Conservation (phyloP, 2,888 invertebrate genomes). For the Chesias legatella region DNA sequence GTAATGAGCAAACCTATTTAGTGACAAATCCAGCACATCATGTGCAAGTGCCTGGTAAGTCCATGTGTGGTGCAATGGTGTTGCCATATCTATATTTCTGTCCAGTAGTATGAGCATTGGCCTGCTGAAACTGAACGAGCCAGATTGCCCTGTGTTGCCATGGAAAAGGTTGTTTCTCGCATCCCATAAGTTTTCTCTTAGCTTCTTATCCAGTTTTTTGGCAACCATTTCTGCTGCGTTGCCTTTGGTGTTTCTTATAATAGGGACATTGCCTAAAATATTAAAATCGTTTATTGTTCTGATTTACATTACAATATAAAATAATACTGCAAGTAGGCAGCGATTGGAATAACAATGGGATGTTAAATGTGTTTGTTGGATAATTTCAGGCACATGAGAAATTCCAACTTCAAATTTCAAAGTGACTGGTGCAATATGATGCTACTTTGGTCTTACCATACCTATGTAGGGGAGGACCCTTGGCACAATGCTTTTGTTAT, state of each 20-base stretch:
- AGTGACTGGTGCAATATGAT: too few relatives aligned
- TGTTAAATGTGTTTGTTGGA: too few relatives aligned
- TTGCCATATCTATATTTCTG: constrained; percentile 97
- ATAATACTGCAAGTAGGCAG: too few relatives aligned
- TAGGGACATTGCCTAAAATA: constrained; percentile 87
- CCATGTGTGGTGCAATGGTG: constrained; percentile 99
- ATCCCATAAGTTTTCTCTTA: constrained; percentile 97
- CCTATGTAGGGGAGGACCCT: too few relatives aligned
- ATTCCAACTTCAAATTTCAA: too few relatives aligned
- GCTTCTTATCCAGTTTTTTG: constrained; percentile 96
- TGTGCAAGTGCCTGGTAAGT: constrained; percentile 99
- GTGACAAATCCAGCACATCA: constrained; percentile 94
- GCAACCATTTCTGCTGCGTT: constrained; percentile 99
- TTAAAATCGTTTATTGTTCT: neutral
- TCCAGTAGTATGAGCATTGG: constrained; percentile 96
- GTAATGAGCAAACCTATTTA: constrained; percentile 84
- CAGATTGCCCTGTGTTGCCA: constrained; percentile 88
- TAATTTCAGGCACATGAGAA: too few relatives aligned
- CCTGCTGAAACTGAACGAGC: constrained; percentile 92
- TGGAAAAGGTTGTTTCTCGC: constrained; percentile 97
- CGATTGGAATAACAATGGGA: too few relatives aligned
- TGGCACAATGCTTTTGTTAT: too few relatives aligned
- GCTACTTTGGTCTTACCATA: too few relatives aligned
- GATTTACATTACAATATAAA: neutral
- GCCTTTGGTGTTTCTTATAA: constrained; percentile 94